Evolutionary conservation across 2,888 invertebrate species (phyloP), one percentile per base, ranked within the genome.

Genomic region (Thyatira batis): DNA sequence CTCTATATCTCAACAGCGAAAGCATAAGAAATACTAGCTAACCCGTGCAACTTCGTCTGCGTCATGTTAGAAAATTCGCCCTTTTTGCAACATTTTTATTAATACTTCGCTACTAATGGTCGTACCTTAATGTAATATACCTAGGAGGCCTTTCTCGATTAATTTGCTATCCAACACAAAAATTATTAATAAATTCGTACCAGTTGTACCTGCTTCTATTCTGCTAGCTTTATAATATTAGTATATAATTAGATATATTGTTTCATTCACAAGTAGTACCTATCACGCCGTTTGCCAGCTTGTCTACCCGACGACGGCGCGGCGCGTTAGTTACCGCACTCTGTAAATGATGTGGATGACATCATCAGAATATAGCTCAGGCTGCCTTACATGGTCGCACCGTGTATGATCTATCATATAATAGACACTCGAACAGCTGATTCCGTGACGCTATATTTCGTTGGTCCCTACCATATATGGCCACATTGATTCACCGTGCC

Each of bases 341-440:
- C 67, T 62, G 71, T 69, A 62, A 73, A 69, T 77, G 70, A 69
- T 67, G 71, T 65, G 80, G 73, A 90, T 90, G 90, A 89, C 89
- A 89, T 91, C 91, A 90, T 78, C 86, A 77, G 76, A 84, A 79
- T 82, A 76, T 76, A 81, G 82, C 80, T 78, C 73, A 78, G 78
- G 76, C 79, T 69, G 75, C 91, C 91, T 79, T 89, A 91, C 85
- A 89, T 85, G 90, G 91, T 78, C 78, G 80, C 80, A 78, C 68
- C 79, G 78, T 71, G 82, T 86, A 89, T 89, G 88, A 89, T 89
- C 82, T 85, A 87, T 85, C 76, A 76, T 69, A 73, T 78, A 76
- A 72, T 76, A 76, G 74, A 69, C 67, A 68, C 71, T 70, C 73
- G 68, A 72, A 82, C 89, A 89, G 87, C 87, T 89, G 89, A 87